Conservation (phyloP, 2,113 vertebrate species). For the Delphinapterus leucas region DNA sequence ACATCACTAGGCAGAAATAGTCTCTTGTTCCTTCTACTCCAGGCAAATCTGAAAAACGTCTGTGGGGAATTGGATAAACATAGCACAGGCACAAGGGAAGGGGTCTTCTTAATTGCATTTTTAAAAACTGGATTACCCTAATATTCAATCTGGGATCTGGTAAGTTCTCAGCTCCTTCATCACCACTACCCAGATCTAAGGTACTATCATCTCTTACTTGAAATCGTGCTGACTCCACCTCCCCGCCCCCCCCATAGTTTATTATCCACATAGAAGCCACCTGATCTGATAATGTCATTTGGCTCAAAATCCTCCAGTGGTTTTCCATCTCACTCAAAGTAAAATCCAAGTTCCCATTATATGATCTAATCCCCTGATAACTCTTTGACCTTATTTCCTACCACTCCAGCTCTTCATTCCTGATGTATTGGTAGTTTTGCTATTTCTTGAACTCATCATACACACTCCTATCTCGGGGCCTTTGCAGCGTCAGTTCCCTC, state of each 20-base stretch:
- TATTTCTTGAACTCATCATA: not conserved
- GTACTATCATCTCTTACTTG: not conserved
- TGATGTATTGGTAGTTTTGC: not conserved
- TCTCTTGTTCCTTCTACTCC: not conserved
- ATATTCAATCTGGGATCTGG: not conserved
- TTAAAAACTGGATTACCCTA: not conserved
- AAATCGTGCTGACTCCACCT: not conserved
- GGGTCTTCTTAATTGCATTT: not conserved
- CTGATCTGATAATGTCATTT: not conserved
- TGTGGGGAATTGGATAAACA: not conserved
- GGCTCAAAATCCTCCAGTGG: not conserved
- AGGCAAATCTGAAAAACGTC: not conserved
- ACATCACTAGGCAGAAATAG: not conserved
- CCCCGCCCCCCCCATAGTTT: not conserved
- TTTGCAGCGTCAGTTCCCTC: not conserved
- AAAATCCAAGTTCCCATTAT: conserved; percentile 24
- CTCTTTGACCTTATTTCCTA: not conserved
- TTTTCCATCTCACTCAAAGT: not conserved
- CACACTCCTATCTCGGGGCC: not conserved
- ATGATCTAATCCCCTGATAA: not conserved
- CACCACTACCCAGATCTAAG: not conserved
- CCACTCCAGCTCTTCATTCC: not conserved
- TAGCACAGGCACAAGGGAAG: not conserved
- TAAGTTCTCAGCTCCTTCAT: not conserved
- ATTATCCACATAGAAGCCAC: not conserved